Conservation (phyloP, 2,888 invertebrate species). For the Timandra comae region DNA sequence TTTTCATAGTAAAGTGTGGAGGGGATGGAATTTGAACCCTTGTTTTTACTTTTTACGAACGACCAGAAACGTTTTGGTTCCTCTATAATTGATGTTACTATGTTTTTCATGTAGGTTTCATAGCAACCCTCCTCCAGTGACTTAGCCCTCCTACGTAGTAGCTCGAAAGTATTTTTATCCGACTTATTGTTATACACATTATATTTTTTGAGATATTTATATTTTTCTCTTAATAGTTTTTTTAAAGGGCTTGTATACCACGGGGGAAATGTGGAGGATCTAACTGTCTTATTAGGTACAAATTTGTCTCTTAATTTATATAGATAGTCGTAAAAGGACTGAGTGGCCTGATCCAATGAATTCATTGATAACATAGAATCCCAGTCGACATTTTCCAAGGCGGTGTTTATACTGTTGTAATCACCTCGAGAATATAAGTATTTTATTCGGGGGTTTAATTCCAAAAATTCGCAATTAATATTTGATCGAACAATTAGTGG, state of each 20-base stretch:
- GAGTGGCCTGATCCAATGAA: neutral
- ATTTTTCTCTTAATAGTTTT: slow-evolving; percentile 6
- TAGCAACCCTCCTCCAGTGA: slow-evolving; percentile 10
- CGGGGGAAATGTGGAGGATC: neutral
- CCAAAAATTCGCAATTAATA: too few species aligned
- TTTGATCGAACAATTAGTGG: too few species aligned
- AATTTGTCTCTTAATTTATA: neutral
- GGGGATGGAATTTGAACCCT: slow-evolving; percentile 11
- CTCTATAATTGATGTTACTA: slow-evolving; percentile 10
- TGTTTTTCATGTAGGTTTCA: slow-evolving; percentile 6
- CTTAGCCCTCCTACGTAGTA: slow-evolving; percentile 11
- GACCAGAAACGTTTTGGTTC: slow-evolving; percentile 18
- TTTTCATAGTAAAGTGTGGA: slow-evolving; percentile 8
- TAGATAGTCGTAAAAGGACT: neutral
- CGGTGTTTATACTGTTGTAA: neutral
- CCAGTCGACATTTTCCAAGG: neutral
- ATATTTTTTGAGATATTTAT: too few species aligned
- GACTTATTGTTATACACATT: neutral
- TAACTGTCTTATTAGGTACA: neutral
- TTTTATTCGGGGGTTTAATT: neutral
- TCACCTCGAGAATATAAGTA: neutral
- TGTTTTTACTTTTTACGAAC: slow-evolving; percentile 15
- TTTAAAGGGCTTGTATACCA: neutral
- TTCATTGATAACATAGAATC: neutral
- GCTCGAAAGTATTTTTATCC: neutral